Evolutionary conservation across 2,113 vertebrate genomes (phyloP).

Genomic region (Globicephala melas): DNA sequence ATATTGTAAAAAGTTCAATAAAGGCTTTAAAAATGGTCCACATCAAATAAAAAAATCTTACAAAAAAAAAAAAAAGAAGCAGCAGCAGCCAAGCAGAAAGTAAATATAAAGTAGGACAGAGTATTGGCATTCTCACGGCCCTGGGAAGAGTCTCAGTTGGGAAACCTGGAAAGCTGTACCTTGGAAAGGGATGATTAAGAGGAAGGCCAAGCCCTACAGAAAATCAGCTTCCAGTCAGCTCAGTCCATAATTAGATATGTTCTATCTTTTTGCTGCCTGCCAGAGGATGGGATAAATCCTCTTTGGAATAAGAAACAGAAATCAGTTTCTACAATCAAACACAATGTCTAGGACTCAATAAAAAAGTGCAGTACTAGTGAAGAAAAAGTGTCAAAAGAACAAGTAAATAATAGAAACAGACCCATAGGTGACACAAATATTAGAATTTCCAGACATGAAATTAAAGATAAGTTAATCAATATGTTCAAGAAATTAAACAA

Average conservation of each 20-base stretch:
- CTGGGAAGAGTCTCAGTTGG: background rate
- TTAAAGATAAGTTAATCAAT: conserved; percentile 6
- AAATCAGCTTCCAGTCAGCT: background rate
- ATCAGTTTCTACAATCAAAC: background rate
- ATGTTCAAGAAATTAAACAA: background rate
- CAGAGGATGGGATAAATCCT: background rate
- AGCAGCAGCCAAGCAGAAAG: background rate
- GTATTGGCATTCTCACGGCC: background rate
- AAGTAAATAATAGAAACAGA: background rate
- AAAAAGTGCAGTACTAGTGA: background rate
- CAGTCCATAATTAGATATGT: background rate
- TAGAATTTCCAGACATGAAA: background rate
- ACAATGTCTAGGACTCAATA: background rate
- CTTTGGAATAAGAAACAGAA: background rate
- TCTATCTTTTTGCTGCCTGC: background rate
- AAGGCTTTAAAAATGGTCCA: no score
- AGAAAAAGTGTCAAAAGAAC: background rate
- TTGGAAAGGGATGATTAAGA: background rate
- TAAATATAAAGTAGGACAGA: background rate
- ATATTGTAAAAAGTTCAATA: no score
- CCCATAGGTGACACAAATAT: background rate
- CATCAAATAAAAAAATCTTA: no score
- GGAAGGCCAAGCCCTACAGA: background rate
- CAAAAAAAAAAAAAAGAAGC: no score
- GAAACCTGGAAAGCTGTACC: background rate